Evolutionary conservation across 2,113 vertebrate genomes (phyloP), one percentile per base, ranked within the genome.

Genomic region (Menura novaehollandiae): DNA sequence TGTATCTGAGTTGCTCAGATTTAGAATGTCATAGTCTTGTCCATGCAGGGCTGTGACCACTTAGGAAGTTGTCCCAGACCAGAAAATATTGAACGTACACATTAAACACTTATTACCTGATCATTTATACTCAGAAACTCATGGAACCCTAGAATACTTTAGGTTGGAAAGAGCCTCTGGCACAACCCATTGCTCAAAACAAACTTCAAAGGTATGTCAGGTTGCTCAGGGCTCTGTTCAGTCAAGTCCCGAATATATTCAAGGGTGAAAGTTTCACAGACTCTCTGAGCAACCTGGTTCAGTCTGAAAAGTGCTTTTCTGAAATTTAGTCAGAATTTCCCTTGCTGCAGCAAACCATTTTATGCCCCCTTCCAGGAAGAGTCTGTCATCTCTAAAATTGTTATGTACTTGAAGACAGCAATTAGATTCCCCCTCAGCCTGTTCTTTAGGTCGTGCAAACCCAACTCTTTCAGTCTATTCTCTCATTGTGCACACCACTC

Each of bases 401-500:
- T 62, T 59, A 18, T 2, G 4, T 23, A 33, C 72, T 27, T 60
- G 30, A 37, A 93, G 24, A 60, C 8, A 76, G 39, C 41, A 72
- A 32, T 47, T 47, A 80, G 13, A 55, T 68, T 46, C 9, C 13
- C 13, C 5, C 23, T 63, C 41, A 80, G 3, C 1, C 8, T 56
- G 8, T n/a, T 88, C 30, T 60, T 85, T 26, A 37, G n/a, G 30
- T 11, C 66, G 23, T 4, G 2, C 35, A 87, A 77, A 41, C 11
- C 16, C 13, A 59, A 0, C 28, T 59, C 20, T 63, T 67, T 53
- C 3, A 1, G 11, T 10, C 15, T n/a, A 24, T 56, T 68, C 19
- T 56, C 6, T 3, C 14, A 8, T 44, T 59, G 41, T 16, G 9
- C 0, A 0, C 27, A 56, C 14, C 10, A 69, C 16, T 32, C 35